Evolutionary conservation across 2,888 invertebrate species (phyloP).

Genomic region (Ashinkailepas kermadecensis): DNA sequence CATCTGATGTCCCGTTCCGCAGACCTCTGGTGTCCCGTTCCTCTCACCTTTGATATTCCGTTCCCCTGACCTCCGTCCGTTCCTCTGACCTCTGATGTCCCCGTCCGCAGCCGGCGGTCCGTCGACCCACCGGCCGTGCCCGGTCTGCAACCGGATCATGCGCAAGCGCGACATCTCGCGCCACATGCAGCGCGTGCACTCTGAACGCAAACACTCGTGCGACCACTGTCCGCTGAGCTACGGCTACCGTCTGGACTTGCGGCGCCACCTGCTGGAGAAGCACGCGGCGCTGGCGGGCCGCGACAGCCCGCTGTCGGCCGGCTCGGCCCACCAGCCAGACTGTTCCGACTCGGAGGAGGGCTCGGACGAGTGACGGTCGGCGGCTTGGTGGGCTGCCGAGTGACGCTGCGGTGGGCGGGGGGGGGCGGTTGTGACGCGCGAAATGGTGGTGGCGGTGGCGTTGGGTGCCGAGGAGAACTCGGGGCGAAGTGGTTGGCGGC

Average conservation of each 20-base stretch:
- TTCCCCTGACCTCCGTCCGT: too few species aligned
- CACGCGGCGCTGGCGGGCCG: neutral
- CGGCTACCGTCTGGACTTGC: conserved; percentile 14
- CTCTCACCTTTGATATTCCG: too few species aligned
- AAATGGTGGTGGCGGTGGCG: too few species aligned
- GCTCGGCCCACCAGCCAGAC: neutral
- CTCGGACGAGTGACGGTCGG: neutral
- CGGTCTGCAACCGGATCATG: conserved; percentile 15
- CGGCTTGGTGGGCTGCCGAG: too few species aligned
- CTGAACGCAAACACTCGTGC: neutral
- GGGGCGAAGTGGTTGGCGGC: too few species aligned
- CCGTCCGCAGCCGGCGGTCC: neutral
- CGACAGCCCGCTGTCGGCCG: conserved; percentile 5
- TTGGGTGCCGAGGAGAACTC: too few species aligned
- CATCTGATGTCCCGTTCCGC: too few species aligned
- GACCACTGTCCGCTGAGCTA: neutral
- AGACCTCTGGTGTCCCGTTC: too few species aligned
- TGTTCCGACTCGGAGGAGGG: neutral
- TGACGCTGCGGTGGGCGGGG: too few species aligned
- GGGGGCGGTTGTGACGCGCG: too few species aligned
- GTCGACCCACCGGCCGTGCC: conserved; percentile 1
- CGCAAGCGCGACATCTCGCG: conserved; percentile 13
- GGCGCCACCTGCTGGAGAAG: conserved; percentile 10
- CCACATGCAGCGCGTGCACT: conserved; percentile 12
- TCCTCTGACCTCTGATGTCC: too few species aligned